phyloP scores from a whole-genome alignment of 1,140 invertebrate genomes.

The Trinorchestia longiramus region DNA sequence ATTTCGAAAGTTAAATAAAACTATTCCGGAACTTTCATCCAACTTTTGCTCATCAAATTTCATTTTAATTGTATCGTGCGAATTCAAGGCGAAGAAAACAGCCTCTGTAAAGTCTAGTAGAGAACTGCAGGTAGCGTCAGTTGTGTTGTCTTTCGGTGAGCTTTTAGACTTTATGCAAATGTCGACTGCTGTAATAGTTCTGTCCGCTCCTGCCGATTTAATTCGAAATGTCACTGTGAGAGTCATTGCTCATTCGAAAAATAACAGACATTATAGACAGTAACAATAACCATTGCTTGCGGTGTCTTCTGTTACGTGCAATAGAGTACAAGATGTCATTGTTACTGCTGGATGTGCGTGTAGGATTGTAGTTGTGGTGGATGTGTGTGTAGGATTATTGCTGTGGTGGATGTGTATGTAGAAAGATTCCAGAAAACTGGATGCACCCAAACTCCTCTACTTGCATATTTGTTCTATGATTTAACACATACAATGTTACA shows the following conservation, averaged over 20 bases:
- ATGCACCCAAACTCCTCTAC: too few species aligned
- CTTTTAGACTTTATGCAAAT: background rate
- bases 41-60: conserved; percentile 48
- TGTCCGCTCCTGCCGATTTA: background rate
- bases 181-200: background rate
- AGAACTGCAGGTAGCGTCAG: background rate
- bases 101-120: background rate
- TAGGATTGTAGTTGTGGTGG: too few species aligned
- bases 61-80: background rate
- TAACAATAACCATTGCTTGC: background rate
- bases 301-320: background rate
- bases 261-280: background rate
- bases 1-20: conserved; percentile 23
- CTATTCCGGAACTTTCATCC: background rate
- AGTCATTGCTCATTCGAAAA: background rate
- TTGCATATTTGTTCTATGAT: too few species aligned
- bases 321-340: background rate
- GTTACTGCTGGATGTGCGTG: too few species aligned
- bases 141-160: background rate
- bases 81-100: background rate
- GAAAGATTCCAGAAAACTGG: too few species aligned
- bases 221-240: background rate
- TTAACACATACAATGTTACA: too few species aligned
- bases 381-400: too few species aligned
- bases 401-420: too few species aligned